A percentile compares a stretch with the other conserved stretches of the same genome.
phyloP scores from a whole-genome alignment of 35 echinoderm and acorn worm species.

The Strongylocentrotus purpuratus region DNA sequence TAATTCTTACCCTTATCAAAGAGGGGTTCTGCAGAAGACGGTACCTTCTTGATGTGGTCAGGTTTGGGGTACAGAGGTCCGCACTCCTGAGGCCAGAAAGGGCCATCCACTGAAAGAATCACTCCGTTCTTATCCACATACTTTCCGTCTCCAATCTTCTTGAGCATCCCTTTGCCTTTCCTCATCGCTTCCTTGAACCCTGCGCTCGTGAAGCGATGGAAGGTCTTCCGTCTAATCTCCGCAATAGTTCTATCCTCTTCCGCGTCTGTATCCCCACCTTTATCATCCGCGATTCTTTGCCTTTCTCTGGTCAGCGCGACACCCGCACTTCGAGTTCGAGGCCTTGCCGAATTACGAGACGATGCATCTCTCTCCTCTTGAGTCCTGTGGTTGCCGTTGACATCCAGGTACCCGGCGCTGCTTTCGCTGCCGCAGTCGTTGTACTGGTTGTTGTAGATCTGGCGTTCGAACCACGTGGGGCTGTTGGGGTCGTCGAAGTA shows the following conservation, averaged over 20 bases:
- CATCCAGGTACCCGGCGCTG: not conserved
- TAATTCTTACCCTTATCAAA: conserved; percentile 77
- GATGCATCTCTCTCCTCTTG: not conserved
- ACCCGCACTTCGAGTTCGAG: not conserved
- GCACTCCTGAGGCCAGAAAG: conserved; percentile 96
- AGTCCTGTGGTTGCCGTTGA: conserved; percentile 4
- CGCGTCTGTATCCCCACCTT: conserved; percentile 28
- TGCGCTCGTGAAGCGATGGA: conserved; percentile 78
- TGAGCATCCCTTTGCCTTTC: conserved; percentile 77
- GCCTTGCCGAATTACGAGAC: not conserved
- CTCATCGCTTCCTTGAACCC: conserved; percentile 80
- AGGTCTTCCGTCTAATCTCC: conserved; percentile 68
- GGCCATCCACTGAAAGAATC: conserved; percentile 83
- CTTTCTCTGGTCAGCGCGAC: not conserved
- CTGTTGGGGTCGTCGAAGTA: conserved; percentile 50
- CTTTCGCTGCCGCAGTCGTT: not conserved
- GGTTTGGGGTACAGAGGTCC: conserved; percentile 92
- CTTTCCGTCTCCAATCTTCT: conserved; percentile 80
- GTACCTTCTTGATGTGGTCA: conserved; percentile 66
- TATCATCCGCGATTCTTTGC: conserved; percentile 42
- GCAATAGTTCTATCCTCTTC: conserved; percentile 51
- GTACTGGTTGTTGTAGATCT: not conserved
- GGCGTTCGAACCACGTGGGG: conserved; percentile 41
- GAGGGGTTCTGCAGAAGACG: conserved; percentile 67
- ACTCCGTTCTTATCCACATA: conserved; percentile 93